Conservation (phyloP, 2,888 invertebrate genomes). For the Orthosia gothica region DNA sequence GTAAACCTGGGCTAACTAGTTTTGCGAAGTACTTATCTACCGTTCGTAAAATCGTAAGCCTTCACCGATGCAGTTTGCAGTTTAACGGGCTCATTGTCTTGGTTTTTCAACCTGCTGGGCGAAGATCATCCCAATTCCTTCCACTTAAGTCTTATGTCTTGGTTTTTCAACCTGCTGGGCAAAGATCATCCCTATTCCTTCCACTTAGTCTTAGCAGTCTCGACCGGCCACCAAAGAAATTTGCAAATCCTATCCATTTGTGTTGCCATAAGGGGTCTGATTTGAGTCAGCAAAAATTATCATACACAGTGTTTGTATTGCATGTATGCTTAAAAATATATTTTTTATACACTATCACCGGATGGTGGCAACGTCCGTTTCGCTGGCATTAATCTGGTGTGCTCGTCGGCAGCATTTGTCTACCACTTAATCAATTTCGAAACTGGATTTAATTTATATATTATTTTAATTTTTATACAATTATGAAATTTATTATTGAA, state of each 20-base stretch:
- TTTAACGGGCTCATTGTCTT: conserved; percentile 78
- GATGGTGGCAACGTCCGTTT: conserved; percentile 71
- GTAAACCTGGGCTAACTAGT: conserved; percentile 77
- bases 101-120: conserved; percentile 43
- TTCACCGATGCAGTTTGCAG: conserved; percentile 76
- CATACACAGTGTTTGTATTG: conserved; percentile 19
- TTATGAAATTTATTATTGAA: too few species aligned
- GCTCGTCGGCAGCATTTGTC: conserved; percentile 63
- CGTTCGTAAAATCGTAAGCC: conserved; percentile 69
- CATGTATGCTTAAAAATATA: conserved; percentile 55
- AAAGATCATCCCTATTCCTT: conserved; percentile 56
- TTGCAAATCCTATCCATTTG: conserved; percentile 14
- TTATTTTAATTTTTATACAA: too few species aligned
- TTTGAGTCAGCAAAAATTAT: conserved; percentile 17
- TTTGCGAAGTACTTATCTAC: conserved; percentile 70
- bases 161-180: conserved; percentile 38
- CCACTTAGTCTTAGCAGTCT: conserved; percentile 16
- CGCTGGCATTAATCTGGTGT: conserved; percentile 63
- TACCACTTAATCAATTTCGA: conserved; percentile 88
- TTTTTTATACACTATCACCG: conserved; percentile 77
- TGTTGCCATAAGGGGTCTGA: conserved; percentile 23
- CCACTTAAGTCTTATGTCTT: too few species aligned
- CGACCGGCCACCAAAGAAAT: neutral
- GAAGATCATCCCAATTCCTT: conserved; percentile 56
- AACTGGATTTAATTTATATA: too few species aligned